These are phyloP conservation scores for Melikaiella ostensackeni DNA, from an alignment of 2,888 invertebrate genomes.

Conservation along the genomic window DNA sequence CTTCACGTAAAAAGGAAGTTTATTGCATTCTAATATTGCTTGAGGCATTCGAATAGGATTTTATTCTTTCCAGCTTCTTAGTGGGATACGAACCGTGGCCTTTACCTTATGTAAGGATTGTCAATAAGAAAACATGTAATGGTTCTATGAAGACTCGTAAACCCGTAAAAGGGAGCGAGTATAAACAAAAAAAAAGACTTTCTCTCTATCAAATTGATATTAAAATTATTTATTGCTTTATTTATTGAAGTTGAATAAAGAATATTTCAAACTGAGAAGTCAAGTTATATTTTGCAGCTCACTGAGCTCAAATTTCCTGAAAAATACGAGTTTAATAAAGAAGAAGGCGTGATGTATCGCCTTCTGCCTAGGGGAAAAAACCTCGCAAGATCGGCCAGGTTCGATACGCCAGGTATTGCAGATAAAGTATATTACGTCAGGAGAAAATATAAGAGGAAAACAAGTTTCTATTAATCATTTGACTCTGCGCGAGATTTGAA, in stretches of 20 bases:
- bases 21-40: no score
- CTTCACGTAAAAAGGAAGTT: no score
- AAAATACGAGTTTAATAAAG: constrained; percentile 77
- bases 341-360: constrained; percentile 74
- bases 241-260: no score
- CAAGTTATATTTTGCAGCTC: neutral
- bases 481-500: neutral
- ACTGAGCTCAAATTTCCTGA: constrained; percentile 55
- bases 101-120: no score
- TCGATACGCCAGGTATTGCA: constrained; percentile 65
- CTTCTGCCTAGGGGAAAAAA: constrained; percentile 61
- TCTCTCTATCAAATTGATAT: no score
- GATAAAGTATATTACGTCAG: neutral
- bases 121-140: no score
- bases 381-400: constrained; percentile 68
- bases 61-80: no score
- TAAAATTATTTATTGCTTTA: neutral
- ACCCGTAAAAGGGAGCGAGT: no score
- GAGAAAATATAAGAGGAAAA: neutral
- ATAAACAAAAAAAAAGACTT: no score
- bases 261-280: neutral
- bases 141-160: no score
- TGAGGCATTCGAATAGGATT: no score
- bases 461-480: neutral
- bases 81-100: no score